Conservation (phyloP, 2,888 invertebrate species). For the Sesia bembeciformis region DNA sequence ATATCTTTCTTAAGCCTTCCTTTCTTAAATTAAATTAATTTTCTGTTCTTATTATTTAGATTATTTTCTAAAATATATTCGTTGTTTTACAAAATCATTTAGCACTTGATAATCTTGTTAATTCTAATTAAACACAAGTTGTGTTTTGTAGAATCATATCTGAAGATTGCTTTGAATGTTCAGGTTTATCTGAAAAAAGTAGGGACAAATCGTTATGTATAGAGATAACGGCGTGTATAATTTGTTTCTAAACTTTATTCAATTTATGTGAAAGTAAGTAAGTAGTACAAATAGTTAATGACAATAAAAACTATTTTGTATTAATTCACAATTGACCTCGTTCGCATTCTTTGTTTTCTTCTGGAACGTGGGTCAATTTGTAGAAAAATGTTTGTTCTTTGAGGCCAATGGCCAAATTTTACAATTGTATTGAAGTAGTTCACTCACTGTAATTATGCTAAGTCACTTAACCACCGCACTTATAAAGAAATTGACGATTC, state of each 20-base stretch:
- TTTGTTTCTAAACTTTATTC: constrained; percentile 2
- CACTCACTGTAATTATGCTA: constrained; percentile 5
- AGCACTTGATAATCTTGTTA: no score
- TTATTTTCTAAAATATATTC: no score
- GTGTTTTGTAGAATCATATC: no score
- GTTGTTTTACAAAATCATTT: no score
- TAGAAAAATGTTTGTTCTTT: constrained; percentile 13
- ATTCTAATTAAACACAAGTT: no score
- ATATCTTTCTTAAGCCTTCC: no score
- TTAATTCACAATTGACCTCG: constrained; percentile 23
- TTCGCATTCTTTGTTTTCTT: constrained; percentile 11
- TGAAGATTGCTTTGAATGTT: neutral
- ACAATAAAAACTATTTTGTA: constrained; percentile 16
- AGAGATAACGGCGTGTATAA: no score
- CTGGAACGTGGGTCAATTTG: neutral
- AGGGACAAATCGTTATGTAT: no score
- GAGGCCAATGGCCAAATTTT: constrained; percentile 9
- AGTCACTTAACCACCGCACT: constrained; percentile 2
- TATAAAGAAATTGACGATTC: neutral
- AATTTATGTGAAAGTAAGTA: constrained; percentile 21
- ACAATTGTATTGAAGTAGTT: constrained; percentile 8
- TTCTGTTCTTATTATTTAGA: no score
- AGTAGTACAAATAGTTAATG: constrained; percentile 9
- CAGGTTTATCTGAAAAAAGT: neutral
- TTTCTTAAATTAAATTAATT: no score